Percentiles rank a stretch among this genome's conserved stretches.
These are phyloP conservation scores for Heliconius aoede DNA, from an alignment of 2,888 invertebrate species.

Conservation along the genomic window DNA sequence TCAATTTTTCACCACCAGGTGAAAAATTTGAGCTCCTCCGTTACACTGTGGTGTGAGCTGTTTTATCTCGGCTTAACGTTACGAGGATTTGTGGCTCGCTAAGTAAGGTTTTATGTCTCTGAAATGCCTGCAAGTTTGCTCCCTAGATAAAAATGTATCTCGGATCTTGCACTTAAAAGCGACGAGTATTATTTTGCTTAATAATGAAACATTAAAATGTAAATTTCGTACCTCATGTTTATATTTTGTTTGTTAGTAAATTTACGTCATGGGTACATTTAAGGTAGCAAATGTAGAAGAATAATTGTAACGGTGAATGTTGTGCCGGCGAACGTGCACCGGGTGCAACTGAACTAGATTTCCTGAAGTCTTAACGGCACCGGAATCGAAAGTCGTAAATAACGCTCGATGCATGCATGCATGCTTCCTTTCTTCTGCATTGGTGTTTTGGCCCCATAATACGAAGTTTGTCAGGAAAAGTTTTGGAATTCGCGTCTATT, in stretches of 20 bases:
- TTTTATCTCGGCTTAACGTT: constrained; percentile 83
- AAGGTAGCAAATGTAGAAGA: constrained; percentile 32
- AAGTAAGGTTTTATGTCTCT: constrained; percentile 82
- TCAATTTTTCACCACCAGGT: constrained; percentile 80
- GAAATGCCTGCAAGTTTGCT: constrained; percentile 75
- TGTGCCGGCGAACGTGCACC: constrained; percentile 51
- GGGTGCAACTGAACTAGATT: constrained; percentile 63
- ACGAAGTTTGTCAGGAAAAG: constrained; percentile 32
- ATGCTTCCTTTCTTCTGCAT: constrained; percentile 72
- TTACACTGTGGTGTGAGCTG: constrained; percentile 77
- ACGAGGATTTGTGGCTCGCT: constrained; percentile 83
- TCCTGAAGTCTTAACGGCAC: constrained; percentile 64
- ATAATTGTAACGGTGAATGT: constrained; percentile 36
- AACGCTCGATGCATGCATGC: constrained; percentile 69
- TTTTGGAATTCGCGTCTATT: constrained; percentile 13
- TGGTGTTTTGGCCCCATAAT: constrained; percentile 56
- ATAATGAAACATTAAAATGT: constrained; percentile 38
- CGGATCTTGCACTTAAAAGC: constrained; percentile 56
- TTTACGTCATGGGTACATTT: constrained; percentile 23
- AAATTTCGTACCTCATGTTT: constrained; percentile 30
- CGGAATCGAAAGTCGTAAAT: constrained; percentile 78
- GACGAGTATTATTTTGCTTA: constrained; percentile 36
- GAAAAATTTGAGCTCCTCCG: constrained; percentile 78
- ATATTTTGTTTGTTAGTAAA: constrained; percentile 23
- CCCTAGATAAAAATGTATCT: constrained; percentile 75